These are phyloP conservation scores for Cassiopea xamachana DNA, from an alignment of 30 jellyfish, hydroid and myxozoan genomes.

Conservation along the genomic window DNA sequence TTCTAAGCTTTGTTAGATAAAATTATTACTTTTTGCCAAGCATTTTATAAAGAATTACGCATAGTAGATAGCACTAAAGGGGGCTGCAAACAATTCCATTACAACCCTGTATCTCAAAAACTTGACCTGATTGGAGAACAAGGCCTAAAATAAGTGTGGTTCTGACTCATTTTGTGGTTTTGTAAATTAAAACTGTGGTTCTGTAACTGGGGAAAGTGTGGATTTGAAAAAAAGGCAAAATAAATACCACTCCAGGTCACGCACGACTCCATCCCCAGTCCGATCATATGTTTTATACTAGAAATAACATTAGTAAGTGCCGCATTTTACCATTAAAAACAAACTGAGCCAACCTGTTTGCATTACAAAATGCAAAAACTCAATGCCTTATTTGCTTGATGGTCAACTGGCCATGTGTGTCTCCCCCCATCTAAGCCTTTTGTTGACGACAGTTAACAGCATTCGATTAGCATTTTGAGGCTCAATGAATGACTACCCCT, in stretches of 20 bases:
- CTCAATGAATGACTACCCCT: not conserved
- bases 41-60: no score
- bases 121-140: no score
- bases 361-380: not conserved
- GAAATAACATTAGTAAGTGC: not conserved
- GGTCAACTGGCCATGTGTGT: not conserved
- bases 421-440: not conserved
- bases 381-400: not conserved
- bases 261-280: slow-evolving; percentile 19
- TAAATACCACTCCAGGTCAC: slow-evolving; percentile 3
- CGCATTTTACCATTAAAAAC: not conserved
- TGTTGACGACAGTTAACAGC: not conserved
- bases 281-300: slow-evolving; percentile 30
- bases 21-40: no score
- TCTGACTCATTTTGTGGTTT: slow-evolving; percentile 12
- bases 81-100: no score
- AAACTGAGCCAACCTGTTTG: not conserved
- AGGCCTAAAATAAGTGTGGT: slow-evolving; percentile 6
- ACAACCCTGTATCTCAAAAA: no score
- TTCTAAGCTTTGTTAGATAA: no score
- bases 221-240: slow-evolving; percentile 6
- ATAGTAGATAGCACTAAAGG: no score
- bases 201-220: slow-evolving; percentile 30
- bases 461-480: not conserved
- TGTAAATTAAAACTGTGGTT: slow-evolving; percentile 9